Evolutionary conservation across 2,113 vertebrate genomes (phyloP), one percentile per base, ranked within the genome.

Genomic region (Cyprinodon tularosa): DNA sequence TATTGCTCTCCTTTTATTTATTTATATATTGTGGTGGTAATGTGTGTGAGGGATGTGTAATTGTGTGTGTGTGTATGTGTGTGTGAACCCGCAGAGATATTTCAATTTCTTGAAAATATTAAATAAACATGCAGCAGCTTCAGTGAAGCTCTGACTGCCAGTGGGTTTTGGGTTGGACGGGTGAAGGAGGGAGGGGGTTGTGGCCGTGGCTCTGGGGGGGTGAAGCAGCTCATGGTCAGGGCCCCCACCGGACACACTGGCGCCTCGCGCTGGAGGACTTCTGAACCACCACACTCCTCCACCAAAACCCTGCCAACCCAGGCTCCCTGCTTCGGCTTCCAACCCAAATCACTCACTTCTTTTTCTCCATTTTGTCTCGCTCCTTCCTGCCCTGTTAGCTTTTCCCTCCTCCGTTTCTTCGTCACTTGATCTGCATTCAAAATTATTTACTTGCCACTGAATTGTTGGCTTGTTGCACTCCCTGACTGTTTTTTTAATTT

Each of bases 61-160:
- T 76, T 82, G 84, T 87, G 89, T 85, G 90, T 78, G 83, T 91
- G 81, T 90, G 86, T 92, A 88, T 90, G n/a, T 66, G 45, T 65
- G 88, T 85, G 90, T 78, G 84, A 88, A 88, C 88, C 95, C 95
- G 87, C 95, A 95, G 85, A 95, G 93, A 94, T 95, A 96, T 96
- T 96, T 96, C 94, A 95, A 92, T 95, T 94, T 95, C 94, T 95
- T 93, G 92, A 91, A 95, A 94, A 96, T 96, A 96, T 96, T 96
- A 95, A 96, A 95, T 95, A 95, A 96, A 95, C 94, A 94, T 92
- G 91, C 88, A 90, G 92, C 90, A 91, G 93, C 91, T 84, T 85
- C 87, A 90, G 88, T 80, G 87, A 79, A 90, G 86, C 86, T 81
- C 90, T 88, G 91, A 86, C 87, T 94, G 94, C 94, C 95, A 93